Conservation (phyloP, 2,888 invertebrate genomes). For the Scaptomyza flava region DNA sequence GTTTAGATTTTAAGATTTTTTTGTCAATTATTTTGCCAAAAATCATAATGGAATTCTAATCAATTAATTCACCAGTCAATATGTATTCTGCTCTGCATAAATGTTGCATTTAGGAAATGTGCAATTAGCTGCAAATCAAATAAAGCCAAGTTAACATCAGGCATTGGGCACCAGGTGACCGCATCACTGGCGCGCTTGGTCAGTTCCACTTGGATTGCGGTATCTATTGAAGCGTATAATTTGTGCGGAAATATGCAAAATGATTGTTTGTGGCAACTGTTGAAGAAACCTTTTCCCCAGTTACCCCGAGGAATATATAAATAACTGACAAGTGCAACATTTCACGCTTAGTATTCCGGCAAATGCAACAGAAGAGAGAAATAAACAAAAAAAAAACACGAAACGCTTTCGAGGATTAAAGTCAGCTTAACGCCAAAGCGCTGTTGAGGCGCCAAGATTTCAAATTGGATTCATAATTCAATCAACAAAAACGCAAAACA, state of each 20-base stretch:
- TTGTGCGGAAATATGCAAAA: slow-evolving; percentile 75
- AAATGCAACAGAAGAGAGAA: slow-evolving; percentile 19
- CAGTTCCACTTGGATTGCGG: slow-evolving; percentile 63
- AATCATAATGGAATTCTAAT: neutral
- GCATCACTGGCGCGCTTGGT: slow-evolving; percentile 41
- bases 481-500: slow-evolving; percentile 27
- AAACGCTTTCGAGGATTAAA: slow-evolving; percentile 44
- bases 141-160: slow-evolving; percentile 1
- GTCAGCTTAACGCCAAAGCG: slow-evolving; percentile 8
- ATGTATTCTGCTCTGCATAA: neutral
- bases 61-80: neutral
- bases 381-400: neutral
- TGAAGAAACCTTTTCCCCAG: slow-evolving; percentile 44
- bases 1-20: neutral
- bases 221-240: slow-evolving; percentile 74
- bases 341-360: slow-evolving; percentile 75
- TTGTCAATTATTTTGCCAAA: neutral
- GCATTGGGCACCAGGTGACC: slow-evolving; percentile 44
- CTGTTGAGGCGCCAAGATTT: slow-evolving; percentile 12
- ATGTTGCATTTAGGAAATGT: slow-evolving; percentile 42
- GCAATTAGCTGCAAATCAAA: slow-evolving; percentile 36
- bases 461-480: slow-evolving; percentile 30
- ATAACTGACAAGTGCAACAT: slow-evolving; percentile 77
- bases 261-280: slow-evolving; percentile 28
- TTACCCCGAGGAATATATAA: slow-evolving; percentile 64